phyloP scores from a whole-genome alignment of 2,888 invertebrate species.

The Drosophila meridionalis region DNA sequence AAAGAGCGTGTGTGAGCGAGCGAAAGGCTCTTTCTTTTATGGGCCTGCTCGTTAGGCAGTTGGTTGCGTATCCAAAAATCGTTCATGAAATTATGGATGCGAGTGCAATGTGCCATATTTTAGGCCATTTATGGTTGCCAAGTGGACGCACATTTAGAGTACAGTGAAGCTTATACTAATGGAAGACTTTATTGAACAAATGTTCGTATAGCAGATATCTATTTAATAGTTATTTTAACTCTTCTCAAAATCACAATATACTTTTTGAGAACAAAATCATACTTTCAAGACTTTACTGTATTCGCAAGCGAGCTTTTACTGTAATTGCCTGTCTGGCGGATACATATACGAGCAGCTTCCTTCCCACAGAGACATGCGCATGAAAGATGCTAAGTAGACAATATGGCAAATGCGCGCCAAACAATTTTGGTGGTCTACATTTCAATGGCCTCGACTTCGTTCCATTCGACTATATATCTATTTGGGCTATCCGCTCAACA shows the following conservation, averaged over 20 bases:
- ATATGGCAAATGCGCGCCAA: conserved; percentile 25
- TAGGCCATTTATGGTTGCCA: conserved; percentile 61
- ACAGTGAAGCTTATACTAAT: conserved; percentile 4
- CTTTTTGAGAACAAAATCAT: too few relatives aligned
- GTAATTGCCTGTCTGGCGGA: not conserved
- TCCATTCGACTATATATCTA: conserved; percentile 8
- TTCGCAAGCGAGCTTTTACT: conserved; percentile 29
- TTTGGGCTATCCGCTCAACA: not conserved
- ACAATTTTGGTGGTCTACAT: conserved; percentile 29
- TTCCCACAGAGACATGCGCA: conserved; percentile 2
- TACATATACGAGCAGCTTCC: conserved; percentile 1
- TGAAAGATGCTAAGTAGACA: conserved; percentile 28
- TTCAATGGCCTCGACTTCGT: conserved; percentile 33
- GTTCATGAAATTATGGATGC: conserved; percentile 67
- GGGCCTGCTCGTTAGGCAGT: conserved; percentile 42
- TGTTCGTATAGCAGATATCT: not conserved
- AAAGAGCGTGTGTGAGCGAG: not conserved
- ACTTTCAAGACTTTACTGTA: conserved; percentile 18
- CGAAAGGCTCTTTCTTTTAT: conserved; percentile 6
- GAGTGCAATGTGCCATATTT: conserved; percentile 71
- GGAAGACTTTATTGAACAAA: not conserved
- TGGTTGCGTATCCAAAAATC: conserved; percentile 55
- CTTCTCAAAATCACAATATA: not conserved
- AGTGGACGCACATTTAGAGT: conserved; percentile 35
- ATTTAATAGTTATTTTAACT: not conserved